Percentiles rank a stretch among this genome's conserved stretches.
Conservation (phyloP, 2,113 vertebrate genomes). For the Sinocyclocheilus maitianheensis region DNA sequence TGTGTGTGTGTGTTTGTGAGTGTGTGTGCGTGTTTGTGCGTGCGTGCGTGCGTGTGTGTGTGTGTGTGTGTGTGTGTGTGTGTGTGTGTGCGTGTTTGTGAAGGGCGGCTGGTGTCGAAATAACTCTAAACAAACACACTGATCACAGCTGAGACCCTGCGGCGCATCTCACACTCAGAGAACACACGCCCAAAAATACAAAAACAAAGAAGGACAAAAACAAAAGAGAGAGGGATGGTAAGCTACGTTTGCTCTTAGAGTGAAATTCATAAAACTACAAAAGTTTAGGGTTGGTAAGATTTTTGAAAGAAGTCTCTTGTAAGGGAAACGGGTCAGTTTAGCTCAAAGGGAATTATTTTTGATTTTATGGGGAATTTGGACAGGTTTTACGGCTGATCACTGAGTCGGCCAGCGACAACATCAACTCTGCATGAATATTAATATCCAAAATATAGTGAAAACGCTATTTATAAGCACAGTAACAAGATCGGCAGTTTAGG, state of each 20-base stretch:
- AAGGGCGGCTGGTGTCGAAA: slow-evolving; percentile 9
- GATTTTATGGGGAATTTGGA: too few relatives aligned
- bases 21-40: slow-evolving; percentile 10
- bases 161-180: slow-evolving; percentile 7
- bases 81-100: slow-evolving; percentile 14
- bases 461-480: too few relatives aligned
- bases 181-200: background rate
- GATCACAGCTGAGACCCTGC: slow-evolving; percentile 54
- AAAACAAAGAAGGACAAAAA: background rate
- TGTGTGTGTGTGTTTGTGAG: slow-evolving; percentile 7
- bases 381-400: too few relatives aligned
- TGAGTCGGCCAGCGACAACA: too few relatives aligned
- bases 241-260: background rate
- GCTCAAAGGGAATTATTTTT: too few relatives aligned
- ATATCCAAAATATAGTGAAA: too few relatives aligned
- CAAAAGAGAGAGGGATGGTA: background rate
- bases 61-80: slow-evolving; percentile 9
- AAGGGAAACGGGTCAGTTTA: too few relatives aligned
- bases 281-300: background rate
- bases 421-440: too few relatives aligned
- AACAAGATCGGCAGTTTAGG: too few relatives aligned
- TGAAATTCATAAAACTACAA: background rate
- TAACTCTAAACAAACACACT: slow-evolving; percentile 52
- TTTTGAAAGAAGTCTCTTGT: too few relatives aligned
- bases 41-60: slow-evolving; percentile 3